Conservation (phyloP, 2,888 invertebrate genomes). For the Hofmannophila pseudospretella region DNA sequence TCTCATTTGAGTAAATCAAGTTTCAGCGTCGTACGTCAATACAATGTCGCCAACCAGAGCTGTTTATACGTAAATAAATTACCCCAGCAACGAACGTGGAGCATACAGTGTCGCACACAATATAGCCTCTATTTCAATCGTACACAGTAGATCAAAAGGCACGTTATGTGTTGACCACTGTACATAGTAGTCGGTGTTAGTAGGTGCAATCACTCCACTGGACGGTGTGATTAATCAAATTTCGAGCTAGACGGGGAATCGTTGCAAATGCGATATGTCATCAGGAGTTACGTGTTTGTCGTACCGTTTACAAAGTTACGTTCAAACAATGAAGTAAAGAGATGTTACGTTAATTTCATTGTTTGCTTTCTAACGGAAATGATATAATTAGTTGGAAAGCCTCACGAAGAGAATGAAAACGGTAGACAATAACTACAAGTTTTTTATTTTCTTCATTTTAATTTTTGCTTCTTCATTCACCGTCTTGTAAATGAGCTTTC, state of each 20-base stretch:
- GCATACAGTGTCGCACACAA: neutral
- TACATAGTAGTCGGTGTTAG: neutral
- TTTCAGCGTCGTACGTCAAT: conserved; percentile 17
- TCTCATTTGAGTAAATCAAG: conserved; percentile 6
- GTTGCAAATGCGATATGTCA: conserved; percentile 3
- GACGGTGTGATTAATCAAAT: conserved; percentile 27
- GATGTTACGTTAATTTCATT: too few species aligned
- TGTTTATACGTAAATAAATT: conserved; percentile 27
- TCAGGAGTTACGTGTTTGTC: conserved; percentile 1
- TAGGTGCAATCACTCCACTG: conserved; percentile 16
- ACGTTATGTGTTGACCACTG: neutral
- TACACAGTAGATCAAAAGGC: neutral
- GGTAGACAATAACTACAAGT: too few species aligned
- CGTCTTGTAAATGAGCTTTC: too few species aligned
- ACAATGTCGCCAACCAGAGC: conserved; percentile 10
- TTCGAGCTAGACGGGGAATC: conserved; percentile 13
- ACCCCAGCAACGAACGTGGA: conserved; percentile 14
- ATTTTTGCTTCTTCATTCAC: too few species aligned
- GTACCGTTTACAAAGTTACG: too few species aligned
- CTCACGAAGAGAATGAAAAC: too few species aligned
- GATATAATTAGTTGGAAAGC: too few species aligned
- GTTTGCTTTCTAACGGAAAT: too few species aligned
- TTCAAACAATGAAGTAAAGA: too few species aligned
- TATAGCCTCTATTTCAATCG: neutral
- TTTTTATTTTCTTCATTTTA: too few species aligned